A percentile compares a stretch with the other conserved stretches of the same genome.
Evolutionary conservation across 2,888 invertebrate genomes (phyloP).

Genomic region (Pherbina coryleti): DNA sequence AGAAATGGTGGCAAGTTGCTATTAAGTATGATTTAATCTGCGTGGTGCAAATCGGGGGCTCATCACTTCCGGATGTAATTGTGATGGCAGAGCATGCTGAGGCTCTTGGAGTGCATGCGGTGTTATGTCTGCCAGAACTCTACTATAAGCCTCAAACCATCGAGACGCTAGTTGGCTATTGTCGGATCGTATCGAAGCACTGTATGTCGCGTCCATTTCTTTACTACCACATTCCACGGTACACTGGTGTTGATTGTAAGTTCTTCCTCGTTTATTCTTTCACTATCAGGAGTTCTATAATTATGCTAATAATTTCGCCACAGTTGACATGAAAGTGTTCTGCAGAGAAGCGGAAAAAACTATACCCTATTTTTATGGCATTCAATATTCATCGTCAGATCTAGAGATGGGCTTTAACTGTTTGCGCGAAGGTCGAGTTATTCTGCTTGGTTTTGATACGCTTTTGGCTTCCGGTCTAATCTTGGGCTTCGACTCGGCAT

Average conservation of each 20-base stretch:
- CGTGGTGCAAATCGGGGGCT: slow-evolving; percentile 82
- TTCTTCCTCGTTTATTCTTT: slow-evolving; percentile 44
- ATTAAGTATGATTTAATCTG: slow-evolving; percentile 73
- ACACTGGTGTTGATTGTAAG: slow-evolving; percentile 81
- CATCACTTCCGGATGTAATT: slow-evolving; percentile 76
- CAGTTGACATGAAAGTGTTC: slow-evolving; percentile 82
- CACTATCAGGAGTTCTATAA: too few relatives aligned
- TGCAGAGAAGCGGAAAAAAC: slow-evolving; percentile 74
- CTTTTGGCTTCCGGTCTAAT: slow-evolving; percentile 77
- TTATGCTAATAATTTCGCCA: too few relatives aligned
- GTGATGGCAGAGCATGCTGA: slow-evolving; percentile 78
- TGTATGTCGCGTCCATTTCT: slow-evolving; percentile 83
- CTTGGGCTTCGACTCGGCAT: slow-evolving; percentile 80
- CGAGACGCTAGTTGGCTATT: slow-evolving; percentile 76
- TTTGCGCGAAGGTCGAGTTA: slow-evolving; percentile 70
- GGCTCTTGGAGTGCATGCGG: slow-evolving; percentile 74
- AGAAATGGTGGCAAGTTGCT: slow-evolving; percentile 76
- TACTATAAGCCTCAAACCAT: slow-evolving; percentile 77
- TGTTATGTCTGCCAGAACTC: slow-evolving; percentile 81
- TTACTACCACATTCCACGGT: slow-evolving; percentile 85
- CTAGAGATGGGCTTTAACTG: slow-evolving; percentile 78
- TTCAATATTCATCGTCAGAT: slow-evolving; percentile 85
- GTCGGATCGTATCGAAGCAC: slow-evolving; percentile 76
- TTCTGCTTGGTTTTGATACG: slow-evolving; percentile 78
- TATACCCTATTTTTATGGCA: slow-evolving; percentile 82